phyloP scores from a whole-genome alignment of 2,888 invertebrate species.

The Tenthredo scrophulariae region DNA sequence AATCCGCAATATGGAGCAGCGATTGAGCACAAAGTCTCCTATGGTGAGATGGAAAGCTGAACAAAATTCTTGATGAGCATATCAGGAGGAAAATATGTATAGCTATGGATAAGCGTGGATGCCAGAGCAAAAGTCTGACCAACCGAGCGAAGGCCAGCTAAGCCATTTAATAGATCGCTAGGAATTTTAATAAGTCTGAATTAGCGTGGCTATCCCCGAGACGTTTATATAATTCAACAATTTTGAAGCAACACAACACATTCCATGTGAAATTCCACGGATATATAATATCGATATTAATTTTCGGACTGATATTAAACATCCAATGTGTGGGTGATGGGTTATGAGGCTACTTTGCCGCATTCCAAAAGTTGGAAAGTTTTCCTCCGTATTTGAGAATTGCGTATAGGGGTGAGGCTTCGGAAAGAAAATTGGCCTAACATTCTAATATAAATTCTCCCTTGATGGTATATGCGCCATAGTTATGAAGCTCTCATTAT shows the following conservation, averaged over 20 bases:
- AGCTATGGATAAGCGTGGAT: neutral
- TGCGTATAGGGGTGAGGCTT: neutral
- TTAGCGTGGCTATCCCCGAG: conserved; percentile 25
- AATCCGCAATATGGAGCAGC: conserved; percentile 2
- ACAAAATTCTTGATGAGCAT: conserved; percentile 32
- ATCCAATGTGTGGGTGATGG: conserved; percentile 1
- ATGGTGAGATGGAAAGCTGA: neutral
- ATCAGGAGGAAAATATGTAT: neutral
- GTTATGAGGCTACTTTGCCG: neutral
- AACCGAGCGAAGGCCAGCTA: neutral
- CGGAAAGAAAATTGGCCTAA: neutral
- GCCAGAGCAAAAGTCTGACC: neutral
- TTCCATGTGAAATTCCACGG: conserved; percentile 21
- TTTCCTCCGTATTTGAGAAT: neutral
- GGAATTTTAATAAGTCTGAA: conserved; percentile 40
- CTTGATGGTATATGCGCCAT: neutral
- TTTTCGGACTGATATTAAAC: conserved; percentile 33
- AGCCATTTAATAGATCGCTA: neutral
- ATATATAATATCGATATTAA: conserved; percentile 42
- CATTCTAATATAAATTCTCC: conserved; percentile 5
- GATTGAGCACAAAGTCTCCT: neutral
- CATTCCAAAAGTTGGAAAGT: conserved; percentile 30
- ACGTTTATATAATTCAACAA: conserved; percentile 26
- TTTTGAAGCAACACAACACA: conserved; percentile 24
- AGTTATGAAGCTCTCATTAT: neutral